Evolutionary conservation across 2,113 vertebrate species (phyloP).

Genomic region (Pygathrix nemaeus): DNA sequence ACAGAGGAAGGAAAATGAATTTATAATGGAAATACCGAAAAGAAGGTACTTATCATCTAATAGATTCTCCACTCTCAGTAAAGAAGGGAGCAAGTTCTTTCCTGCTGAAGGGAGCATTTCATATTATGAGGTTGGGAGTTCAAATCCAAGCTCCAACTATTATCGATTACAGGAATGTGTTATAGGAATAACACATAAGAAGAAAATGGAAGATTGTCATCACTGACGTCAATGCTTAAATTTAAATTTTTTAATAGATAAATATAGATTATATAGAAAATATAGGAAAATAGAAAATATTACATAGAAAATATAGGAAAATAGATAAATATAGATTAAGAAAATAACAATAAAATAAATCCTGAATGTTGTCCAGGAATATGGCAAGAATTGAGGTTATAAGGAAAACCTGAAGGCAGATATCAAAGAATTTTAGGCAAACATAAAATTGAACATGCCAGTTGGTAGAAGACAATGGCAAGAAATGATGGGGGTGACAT

Average conservation of each 20-base stretch:
- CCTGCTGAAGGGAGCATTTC: not conserved
- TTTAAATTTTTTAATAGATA: not conserved
- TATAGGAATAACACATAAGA: not conserved
- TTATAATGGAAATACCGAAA: not conserved
- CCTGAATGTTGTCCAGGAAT: not conserved
- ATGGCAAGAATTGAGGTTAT: not conserved
- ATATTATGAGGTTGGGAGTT: not conserved
- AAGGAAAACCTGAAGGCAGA: not conserved
- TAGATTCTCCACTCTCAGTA: not conserved
- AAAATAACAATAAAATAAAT: not conserved
- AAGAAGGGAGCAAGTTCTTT: not conserved
- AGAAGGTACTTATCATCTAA: not conserved
- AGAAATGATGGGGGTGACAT: rapidly evolving
- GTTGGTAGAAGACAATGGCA: not conserved
- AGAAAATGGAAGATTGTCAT: not conserved
- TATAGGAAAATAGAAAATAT: no score
- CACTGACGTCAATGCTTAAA: not conserved
- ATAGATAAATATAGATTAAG: not conserved
- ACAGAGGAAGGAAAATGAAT: not conserved
- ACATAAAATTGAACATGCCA: not conserved
- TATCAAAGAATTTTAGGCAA: not conserved
- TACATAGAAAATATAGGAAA: not conserved
- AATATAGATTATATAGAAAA: not conserved
- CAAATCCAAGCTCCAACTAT: not conserved
- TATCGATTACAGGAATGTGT: not conserved